Conservation (phyloP, 2,113 vertebrate genomes). For the Brienomyrus brachyistius region DNA sequence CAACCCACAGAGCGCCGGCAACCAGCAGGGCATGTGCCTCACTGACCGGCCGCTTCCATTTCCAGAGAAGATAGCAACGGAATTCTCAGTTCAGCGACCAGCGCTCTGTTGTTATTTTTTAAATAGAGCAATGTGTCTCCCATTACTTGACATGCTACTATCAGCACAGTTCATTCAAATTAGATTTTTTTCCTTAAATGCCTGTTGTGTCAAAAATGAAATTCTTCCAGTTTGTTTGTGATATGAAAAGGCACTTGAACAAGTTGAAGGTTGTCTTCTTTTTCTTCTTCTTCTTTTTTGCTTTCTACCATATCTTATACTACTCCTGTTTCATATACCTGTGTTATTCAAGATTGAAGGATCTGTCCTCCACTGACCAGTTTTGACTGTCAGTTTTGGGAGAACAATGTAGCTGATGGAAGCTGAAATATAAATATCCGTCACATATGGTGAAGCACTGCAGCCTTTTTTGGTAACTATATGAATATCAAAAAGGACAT, state of each 20-base stretch:
- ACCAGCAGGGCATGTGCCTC: not conserved
- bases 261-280: not conserved
- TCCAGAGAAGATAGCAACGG: not conserved
- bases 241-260: not conserved
- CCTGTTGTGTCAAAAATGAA: not conserved
- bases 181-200: not conserved
- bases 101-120: not conserved
- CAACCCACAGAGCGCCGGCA: not conserved
- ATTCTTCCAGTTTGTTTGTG: not conserved
- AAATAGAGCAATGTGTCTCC: not conserved
- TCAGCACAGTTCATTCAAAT: not conserved
- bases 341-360: not conserved
- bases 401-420: not conserved
- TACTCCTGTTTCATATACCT: not conserved
- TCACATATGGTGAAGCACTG: not conserved
- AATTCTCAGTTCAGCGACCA: not conserved
- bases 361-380: not conserved
- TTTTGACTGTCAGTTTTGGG: not conserved
- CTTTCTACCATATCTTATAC: not conserved
- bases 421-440: not conserved
- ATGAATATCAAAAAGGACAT: not conserved
- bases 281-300: not conserved
- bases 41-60: not conserved
- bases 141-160: not conserved
- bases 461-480: not conserved